Evolutionary conservation across 92 coral and sea anemone genomes (phyloP).

Genomic region (Porites evermanni): DNA sequence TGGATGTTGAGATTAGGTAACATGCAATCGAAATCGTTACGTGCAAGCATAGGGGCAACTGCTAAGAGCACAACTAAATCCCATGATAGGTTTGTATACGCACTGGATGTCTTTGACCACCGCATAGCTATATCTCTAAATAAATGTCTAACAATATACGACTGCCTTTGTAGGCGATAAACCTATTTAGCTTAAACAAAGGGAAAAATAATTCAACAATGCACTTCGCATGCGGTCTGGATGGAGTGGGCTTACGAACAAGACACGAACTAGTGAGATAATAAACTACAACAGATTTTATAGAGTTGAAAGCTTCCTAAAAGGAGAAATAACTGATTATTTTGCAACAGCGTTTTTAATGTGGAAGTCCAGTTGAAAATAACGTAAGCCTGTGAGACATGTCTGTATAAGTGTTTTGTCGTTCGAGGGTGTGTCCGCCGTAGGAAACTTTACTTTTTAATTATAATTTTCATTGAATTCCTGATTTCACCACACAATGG

Average conservation of each 20-base stretch:
- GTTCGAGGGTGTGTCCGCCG: slow-evolving; percentile 24
- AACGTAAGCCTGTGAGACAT: neutral
- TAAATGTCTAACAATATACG: slow-evolving; percentile 37
- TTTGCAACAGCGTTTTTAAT: neutral
- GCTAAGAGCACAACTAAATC: neutral
- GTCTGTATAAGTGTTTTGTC: neutral
- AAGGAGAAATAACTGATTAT: neutral
- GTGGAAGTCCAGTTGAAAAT: neutral
- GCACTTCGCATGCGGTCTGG: slow-evolving; percentile 41
- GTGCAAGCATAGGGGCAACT: too few species aligned
- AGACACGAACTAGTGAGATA: slow-evolving; percentile 10
- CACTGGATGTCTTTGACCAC: slow-evolving; percentile 20
- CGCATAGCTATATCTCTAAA: slow-evolving; percentile 44
- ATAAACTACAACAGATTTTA: neutral
- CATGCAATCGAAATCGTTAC: too few species aligned
- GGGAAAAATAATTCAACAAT: slow-evolving; percentile 34
- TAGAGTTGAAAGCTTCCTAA: neutral
- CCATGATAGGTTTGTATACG: neutral
- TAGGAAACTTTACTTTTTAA: slow-evolving; percentile 18
- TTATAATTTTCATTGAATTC: slow-evolving; percentile 19
- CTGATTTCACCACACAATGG: slow-evolving; percentile 15
- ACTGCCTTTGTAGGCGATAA: slow-evolving; percentile 20
- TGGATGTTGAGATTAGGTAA: too few species aligned
- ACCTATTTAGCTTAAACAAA: slow-evolving; percentile 62
- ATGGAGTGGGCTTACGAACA: neutral